A percentile compares a stretch with the other conserved stretches of the same genome.
Conservation (phyloP, 2,888 invertebrate species). For the Drosophila incognita region DNA sequence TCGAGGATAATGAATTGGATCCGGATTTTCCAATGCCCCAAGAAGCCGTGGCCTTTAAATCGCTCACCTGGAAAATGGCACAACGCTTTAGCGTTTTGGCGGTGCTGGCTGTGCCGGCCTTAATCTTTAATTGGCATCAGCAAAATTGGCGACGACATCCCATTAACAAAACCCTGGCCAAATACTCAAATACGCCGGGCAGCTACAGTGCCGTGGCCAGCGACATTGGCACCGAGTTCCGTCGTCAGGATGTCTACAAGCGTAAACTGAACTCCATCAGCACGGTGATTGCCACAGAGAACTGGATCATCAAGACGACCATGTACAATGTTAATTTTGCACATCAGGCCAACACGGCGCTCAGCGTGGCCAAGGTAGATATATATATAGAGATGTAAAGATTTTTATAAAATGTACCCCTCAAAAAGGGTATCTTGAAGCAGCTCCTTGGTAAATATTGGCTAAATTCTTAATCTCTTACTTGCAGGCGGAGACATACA, state of each 20-base stretch:
- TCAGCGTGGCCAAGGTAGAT: constrained; percentile 89
- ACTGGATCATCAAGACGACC: constrained; percentile 94
- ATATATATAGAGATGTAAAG: neutral
- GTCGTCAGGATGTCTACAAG: constrained; percentile 89
- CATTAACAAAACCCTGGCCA: constrained; percentile 88
- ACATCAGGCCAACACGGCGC: constrained; percentile 91
- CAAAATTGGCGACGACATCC: constrained; percentile 91
- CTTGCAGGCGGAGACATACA: constrained; percentile 88
- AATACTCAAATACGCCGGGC: constrained; percentile 88
- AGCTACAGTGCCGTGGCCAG: constrained; percentile 82
- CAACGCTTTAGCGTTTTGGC: constrained; percentile 83
- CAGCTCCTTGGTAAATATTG: neutral
- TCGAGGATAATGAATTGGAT: constrained; percentile 72
- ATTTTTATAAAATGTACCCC: neutral
- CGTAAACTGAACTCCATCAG: constrained; percentile 89
- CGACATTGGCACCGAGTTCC: constrained; percentile 80
- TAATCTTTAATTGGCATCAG: constrained; percentile 88
- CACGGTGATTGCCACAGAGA: constrained; percentile 91
- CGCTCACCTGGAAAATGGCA: constrained; percentile 82
- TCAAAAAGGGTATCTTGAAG: neutral
- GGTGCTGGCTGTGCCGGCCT: constrained; percentile 76
- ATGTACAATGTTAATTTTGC: constrained; percentile 90
- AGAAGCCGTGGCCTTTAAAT: constrained; percentile 80
- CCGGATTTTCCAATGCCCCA: constrained; percentile 82
- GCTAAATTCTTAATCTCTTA: neutral